These are phyloP conservation scores for Megaceryle maxima DNA, from an alignment of 2,113 vertebrate species.

Conservation along the genomic window DNA sequence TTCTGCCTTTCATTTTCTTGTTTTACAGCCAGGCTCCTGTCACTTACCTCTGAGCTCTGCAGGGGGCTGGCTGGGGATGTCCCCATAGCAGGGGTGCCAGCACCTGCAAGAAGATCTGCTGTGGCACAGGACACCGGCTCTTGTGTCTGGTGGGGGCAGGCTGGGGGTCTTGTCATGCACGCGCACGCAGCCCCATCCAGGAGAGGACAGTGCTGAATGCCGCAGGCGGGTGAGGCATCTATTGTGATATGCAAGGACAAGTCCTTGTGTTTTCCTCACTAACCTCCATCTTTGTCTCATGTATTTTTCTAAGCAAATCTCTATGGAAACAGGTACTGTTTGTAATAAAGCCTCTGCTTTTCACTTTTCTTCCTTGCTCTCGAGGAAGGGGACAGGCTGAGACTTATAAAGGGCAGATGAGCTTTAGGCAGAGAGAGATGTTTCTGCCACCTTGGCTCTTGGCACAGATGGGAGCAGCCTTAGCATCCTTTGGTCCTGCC, in stretches of 20 bases:
- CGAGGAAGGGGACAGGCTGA: background rate
- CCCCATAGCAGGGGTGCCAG: background rate
- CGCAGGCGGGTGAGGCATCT: fast-evolving
- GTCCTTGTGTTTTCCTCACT: background rate
- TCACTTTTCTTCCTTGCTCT: background rate
- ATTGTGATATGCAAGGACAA: background rate
- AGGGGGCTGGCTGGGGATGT: background rate
- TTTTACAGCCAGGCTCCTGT: background rate
- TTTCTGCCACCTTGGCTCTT: background rate
- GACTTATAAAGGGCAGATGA: background rate
- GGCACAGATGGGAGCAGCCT: background rate
- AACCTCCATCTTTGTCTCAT: background rate
- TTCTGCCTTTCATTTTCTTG: background rate
- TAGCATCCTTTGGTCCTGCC: background rate
- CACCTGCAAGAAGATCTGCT: background rate
- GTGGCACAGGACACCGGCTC: background rate
- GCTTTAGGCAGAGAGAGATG: background rate
- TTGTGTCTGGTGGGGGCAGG: background rate
- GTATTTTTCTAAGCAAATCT: constrained; percentile 35
- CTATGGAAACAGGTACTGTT: constrained; percentile 60
- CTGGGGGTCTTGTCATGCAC: background rate
- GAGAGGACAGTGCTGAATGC: background rate
- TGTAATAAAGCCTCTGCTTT: constrained; percentile 7
- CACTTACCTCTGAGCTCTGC: background rate
- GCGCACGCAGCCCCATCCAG: fast-evolving